Percentiles rank a stretch among this genome's conserved stretches.
phyloP scores from a whole-genome alignment of 1,140 invertebrate species.

The Elysia chlorotica region DNA sequence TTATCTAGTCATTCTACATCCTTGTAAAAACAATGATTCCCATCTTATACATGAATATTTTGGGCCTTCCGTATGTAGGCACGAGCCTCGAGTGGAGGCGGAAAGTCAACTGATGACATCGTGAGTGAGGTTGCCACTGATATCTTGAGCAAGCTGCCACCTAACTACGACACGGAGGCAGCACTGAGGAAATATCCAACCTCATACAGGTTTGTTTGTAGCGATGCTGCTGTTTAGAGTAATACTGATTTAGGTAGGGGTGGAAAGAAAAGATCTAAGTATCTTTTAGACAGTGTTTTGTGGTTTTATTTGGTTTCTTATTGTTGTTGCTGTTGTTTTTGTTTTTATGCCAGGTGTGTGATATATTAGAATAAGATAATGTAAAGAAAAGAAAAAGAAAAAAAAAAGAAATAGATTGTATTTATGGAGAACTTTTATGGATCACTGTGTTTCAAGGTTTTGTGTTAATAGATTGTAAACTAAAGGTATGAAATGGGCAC shows the following conservation, averaged over 20 bases:
- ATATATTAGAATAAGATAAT: too few species aligned
- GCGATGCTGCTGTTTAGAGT: background rate
- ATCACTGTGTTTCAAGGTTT: too few species aligned
- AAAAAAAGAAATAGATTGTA: too few species aligned
- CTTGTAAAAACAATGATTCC: too few species aligned
- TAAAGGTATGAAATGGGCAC: too few species aligned
- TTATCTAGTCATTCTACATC: too few species aligned
- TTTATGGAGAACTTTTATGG: too few species aligned
- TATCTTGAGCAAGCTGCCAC: constrained; percentile 74
- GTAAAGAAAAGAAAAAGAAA: too few species aligned
- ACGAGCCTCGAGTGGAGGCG: constrained; percentile 61
- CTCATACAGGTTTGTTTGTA: constrained; percentile 66
- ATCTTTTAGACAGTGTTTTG: background rate
- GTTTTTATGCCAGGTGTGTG: too few species aligned
- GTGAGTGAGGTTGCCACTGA: constrained; percentile 71
- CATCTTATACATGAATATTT: too few species aligned
- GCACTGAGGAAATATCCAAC: constrained; percentile 75
- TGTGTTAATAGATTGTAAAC: too few species aligned
- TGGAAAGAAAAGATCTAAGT: background rate
- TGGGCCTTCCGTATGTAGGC: constrained; percentile 51
- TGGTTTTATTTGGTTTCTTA: background rate
- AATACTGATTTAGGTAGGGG: background rate
- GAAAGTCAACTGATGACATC: constrained; percentile 70
- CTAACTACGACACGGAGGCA: constrained; percentile 73
- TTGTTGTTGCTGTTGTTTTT: background rate